These are phyloP conservation scores for Auanema sp. DNA, from an alignment of 2,888 invertebrate species.

Conservation along the genomic window DNA sequence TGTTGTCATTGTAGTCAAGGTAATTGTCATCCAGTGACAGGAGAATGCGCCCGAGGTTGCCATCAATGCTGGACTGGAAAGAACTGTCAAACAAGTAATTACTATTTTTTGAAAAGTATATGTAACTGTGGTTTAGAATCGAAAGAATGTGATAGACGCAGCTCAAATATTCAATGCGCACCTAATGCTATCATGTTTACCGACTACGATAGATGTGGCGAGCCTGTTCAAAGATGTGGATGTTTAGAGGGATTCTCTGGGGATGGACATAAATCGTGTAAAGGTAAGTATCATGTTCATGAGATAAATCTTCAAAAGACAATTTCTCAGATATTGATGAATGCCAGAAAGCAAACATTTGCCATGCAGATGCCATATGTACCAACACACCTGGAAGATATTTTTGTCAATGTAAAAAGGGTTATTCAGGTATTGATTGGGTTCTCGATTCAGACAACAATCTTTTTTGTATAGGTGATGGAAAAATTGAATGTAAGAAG, in stretches of 20 bases:
- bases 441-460: slow-evolving; percentile 8
- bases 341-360: slow-evolving; percentile 46
- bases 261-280: slow-evolving; percentile 55
- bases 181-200: slow-evolving; percentile 61
- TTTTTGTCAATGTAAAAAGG: slow-evolving; percentile 57
- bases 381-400: slow-evolving; percentile 62
- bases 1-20: slow-evolving; percentile 63
- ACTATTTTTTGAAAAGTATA: not conserved
- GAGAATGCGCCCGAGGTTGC: slow-evolving; percentile 54
- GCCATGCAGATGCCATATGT: slow-evolving; percentile 58
- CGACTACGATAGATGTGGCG: slow-evolving; percentile 60
- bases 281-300: slow-evolving; percentile 33
- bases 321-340: slow-evolving; percentile 54
- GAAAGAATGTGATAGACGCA: slow-evolving; percentile 4
- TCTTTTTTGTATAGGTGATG: slow-evolving; percentile 42
- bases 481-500: slow-evolving; percentile 51
- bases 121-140: slow-evolving; percentile 5
- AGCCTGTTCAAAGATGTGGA: slow-evolving; percentile 57
- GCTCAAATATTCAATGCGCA: slow-evolving; percentile 41
- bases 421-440: slow-evolving; percentile 19
- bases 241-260: slow-evolving; percentile 62
- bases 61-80: slow-evolving; percentile 57
- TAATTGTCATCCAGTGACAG: slow-evolving; percentile 55
- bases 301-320: slow-evolving; percentile 9
- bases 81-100: slow-evolving; percentile 54